A percentile compares a stretch with the other conserved stretches of the same genome.
Conservation (phyloP, 2,113 vertebrate genomes). For the Oryzias celebensis region DNA sequence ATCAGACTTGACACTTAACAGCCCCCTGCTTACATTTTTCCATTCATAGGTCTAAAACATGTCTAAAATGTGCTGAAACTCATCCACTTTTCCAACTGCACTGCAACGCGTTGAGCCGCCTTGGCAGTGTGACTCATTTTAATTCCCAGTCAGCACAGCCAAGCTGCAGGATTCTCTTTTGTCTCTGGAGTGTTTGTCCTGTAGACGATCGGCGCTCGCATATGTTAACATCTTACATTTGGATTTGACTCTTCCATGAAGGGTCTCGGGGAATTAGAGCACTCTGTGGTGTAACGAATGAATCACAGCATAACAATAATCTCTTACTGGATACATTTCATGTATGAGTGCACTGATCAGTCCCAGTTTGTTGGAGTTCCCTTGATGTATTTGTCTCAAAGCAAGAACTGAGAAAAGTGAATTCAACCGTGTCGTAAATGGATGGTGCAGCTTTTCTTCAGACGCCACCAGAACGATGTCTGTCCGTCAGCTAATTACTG, state of each 20-base stretch:
- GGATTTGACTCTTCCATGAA: conserved; percentile 44
- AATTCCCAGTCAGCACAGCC: conserved; percentile 24
- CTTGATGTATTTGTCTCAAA: conserved; percentile 15
- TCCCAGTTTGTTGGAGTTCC: conserved; percentile 15
- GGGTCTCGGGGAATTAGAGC: conserved; percentile 41
- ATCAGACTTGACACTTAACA: neutral
- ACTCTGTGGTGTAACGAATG: conserved; percentile 37
- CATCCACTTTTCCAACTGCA: conserved; percentile 13
- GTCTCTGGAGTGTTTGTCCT: conserved; percentile 39
- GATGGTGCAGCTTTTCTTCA: neutral
- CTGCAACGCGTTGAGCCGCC: conserved; percentile 1
- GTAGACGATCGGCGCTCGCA: conserved; percentile 42
- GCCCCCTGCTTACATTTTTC: conserved; percentile 8
- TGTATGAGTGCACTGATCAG: conserved; percentile 26
- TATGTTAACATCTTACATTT: conserved; percentile 59
- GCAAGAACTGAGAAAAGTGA: conserved; percentile 8
- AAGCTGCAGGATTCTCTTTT: conserved; percentile 50
- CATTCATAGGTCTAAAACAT: conserved; percentile 5
- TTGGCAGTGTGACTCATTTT: conserved; percentile 37
- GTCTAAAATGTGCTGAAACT: conserved; percentile 5
- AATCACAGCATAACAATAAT: conserved; percentile 40
- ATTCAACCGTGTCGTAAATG: neutral
- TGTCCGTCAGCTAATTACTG: too few species aligned
- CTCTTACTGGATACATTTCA: conserved; percentile 49
- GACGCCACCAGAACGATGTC: neutral